These are phyloP conservation scores for Platyrinchus mystaceus DNA, from an alignment of 2,797 vertebrate species.

Conservation along the genomic window DNA sequence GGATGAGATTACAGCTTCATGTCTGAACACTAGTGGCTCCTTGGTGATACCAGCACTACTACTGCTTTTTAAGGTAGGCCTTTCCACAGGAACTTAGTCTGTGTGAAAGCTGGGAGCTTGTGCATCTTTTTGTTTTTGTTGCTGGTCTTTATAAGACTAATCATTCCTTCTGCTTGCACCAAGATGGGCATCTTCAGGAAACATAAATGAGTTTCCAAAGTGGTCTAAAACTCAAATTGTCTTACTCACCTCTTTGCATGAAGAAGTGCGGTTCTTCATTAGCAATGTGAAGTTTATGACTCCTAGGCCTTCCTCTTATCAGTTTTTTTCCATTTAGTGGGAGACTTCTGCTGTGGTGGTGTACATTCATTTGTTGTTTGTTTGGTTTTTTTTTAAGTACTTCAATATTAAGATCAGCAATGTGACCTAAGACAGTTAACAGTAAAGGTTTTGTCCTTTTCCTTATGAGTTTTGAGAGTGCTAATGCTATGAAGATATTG, in stretches of 20 bases:
- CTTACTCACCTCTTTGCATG: neutral
- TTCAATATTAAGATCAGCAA: neutral
- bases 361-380: neutral
- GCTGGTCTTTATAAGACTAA: neutral
- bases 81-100: neutral
- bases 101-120: rapidly evolving
- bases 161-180: neutral
- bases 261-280: neutral
- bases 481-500: neutral
- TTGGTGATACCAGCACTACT: neutral
- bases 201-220: neutral
- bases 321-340: neutral
- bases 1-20: neutral
- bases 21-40: neutral
- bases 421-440: neutral
- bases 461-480: neutral
- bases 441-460: neutral
- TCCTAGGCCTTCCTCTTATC: neutral
- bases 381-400: neutral
- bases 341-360: neutral
- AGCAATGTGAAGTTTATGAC: neutral
- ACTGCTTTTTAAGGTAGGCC: neutral
- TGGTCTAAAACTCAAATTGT: neutral
- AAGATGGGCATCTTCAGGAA: neutral
- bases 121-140: neutral